Conservation (phyloP, 1,140 invertebrate genomes). For the Homarus americanus region DNA sequence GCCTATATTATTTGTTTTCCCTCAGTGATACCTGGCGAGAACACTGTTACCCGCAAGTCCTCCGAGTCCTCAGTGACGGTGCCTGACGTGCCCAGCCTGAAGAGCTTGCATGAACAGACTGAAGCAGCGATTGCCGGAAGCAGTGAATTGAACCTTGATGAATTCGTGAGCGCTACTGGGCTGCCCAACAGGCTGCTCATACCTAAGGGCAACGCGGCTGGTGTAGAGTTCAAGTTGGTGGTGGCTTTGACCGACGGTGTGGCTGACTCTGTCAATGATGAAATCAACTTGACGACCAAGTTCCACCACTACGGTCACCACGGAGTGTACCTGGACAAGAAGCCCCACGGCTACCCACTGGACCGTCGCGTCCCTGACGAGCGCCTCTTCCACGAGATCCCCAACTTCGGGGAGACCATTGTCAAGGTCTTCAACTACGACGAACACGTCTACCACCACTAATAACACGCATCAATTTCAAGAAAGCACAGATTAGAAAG, state of each 20-base stretch:
- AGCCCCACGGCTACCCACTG: conserved; percentile 27
- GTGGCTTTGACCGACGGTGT: conserved; percentile 24
- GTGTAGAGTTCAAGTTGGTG: conserved; percentile 12
- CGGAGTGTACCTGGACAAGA: conserved; percentile 16
- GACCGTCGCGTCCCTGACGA: conserved; percentile 29
- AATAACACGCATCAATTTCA: too few relatives aligned
- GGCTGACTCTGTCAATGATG: background rate
- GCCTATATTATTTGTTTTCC: too few relatives aligned
- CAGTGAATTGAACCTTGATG: background rate
- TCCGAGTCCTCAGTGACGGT: background rate
- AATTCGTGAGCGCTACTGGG: conserved; percentile 32
- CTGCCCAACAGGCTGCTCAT: conserved; percentile 30
- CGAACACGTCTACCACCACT: background rate
- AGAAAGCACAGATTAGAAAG: too few relatives aligned
- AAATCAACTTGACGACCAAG: background rate
- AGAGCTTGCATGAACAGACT: background rate
- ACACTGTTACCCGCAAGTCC: background rate
- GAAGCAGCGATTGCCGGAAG: background rate
- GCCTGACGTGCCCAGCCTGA: conserved; percentile 8
- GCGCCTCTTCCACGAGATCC: conserved; percentile 17
- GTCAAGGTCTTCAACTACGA: conserved; percentile 40
- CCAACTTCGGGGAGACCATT: conserved; percentile 13
- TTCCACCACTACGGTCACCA: conserved; percentile 21
- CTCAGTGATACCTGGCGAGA: background rate
- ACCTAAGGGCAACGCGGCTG: conserved; percentile 35